Evolutionary conservation across 2,888 invertebrate species (phyloP).

Genomic region (Stenichneumon culpator): DNA sequence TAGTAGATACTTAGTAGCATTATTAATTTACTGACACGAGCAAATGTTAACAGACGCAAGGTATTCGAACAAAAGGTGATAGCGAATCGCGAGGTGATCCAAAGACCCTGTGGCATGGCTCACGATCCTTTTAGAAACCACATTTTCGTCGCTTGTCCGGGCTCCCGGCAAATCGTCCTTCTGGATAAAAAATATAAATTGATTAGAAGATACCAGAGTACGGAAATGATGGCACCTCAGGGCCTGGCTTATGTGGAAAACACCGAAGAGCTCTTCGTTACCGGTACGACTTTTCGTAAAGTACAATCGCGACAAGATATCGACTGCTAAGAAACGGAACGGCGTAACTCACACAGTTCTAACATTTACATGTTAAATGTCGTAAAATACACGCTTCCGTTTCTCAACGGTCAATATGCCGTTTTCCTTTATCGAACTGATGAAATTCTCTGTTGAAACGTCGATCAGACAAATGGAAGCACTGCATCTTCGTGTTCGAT

Average conservation of each 20-base stretch:
- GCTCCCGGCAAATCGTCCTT: conserved; percentile 88
- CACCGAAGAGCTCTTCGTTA: conserved; percentile 88
- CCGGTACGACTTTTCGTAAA: conserved; percentile 82
- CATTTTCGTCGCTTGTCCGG: conserved; percentile 89
- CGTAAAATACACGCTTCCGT: too few relatives aligned
- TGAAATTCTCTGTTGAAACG: background rate
- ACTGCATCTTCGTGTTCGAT: conserved; percentile 90
- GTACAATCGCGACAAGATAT: background rate
- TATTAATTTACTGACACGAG: background rate
- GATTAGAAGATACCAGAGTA: conserved; percentile 86
- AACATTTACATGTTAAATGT: too few relatives aligned
- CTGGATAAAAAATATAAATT: conserved; percentile 86
- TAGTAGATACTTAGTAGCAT: background rate
- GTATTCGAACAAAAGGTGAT: conserved; percentile 87
- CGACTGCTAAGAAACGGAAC: background rate
- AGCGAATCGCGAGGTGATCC: conserved; percentile 86
- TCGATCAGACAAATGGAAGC: conserved; percentile 89
- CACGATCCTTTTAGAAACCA: conserved; percentile 88
- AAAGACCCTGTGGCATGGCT: conserved; percentile 90
- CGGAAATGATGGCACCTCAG: conserved; percentile 88
- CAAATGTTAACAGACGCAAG: conserved; percentile 84
- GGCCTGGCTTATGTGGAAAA: conserved; percentile 88
- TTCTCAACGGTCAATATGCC: too few relatives aligned
- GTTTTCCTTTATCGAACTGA: too few relatives aligned
- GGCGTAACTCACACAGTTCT: too few relatives aligned